Evolutionary conservation across 2,113 vertebrate species (phyloP).

Genomic region (Burhinus oedicnemus): DNA sequence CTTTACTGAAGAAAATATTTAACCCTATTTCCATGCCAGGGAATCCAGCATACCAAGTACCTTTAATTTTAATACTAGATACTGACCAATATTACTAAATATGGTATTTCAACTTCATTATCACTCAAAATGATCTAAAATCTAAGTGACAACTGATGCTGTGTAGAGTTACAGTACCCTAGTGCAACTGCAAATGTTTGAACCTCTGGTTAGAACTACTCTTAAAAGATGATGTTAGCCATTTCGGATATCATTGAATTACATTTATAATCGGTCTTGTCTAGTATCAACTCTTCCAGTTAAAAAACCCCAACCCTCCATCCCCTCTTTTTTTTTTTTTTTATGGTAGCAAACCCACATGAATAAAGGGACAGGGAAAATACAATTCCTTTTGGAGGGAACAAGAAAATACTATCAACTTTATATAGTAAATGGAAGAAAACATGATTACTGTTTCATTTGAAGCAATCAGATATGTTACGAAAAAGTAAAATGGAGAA

Average conservation of each 20-base stretch:
- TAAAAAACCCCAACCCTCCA: background rate
- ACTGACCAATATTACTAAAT: background rate
- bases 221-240: background rate
- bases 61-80: background rate
- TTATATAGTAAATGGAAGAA: background rate
- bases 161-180: background rate
- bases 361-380: background rate
- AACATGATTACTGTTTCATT: background rate
- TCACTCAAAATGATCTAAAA: background rate
- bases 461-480: background rate
- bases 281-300: background rate
- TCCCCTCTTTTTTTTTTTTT: too few species aligned
- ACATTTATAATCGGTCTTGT: background rate
- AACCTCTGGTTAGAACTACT: background rate
- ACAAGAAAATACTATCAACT: background rate
- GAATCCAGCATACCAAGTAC: background rate
- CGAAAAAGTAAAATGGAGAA: background rate
- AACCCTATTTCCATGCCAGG: background rate
- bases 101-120: background rate
- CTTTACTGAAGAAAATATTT: background rate
- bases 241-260: background rate
- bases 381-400: background rate
- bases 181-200: background rate
- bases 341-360: background rate
- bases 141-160: background rate